phyloP scores from a whole-genome alignment of 1,140 invertebrate species.

The Lordiphosa clarofinis region DNA sequence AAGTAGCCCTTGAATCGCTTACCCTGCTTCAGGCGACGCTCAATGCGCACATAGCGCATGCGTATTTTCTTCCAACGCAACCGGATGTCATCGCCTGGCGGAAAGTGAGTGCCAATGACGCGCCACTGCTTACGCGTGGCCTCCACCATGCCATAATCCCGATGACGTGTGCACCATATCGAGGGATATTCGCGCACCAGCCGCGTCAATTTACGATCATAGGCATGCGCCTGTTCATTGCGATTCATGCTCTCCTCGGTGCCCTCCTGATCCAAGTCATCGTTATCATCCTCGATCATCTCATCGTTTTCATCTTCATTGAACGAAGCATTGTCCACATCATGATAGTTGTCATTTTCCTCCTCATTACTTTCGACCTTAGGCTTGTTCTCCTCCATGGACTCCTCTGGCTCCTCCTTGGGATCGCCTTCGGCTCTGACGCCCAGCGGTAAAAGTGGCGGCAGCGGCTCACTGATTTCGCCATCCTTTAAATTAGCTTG shows the following conservation, averaged over 20 bases:
- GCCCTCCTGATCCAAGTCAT: slow-evolving; percentile 35
- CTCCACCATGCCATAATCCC: slow-evolving; percentile 70
- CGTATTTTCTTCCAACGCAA: slow-evolving; percentile 74
- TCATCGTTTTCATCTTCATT: slow-evolving; percentile 30
- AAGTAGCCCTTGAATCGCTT: slow-evolving; percentile 77
- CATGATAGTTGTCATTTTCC: slow-evolving; percentile 20
- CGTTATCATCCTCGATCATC: slow-evolving; percentile 18
- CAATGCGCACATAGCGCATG: slow-evolving; percentile 68
- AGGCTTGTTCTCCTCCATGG: slow-evolving; percentile 1
- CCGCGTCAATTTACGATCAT: slow-evolving; percentile 65
- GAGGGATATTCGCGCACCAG: slow-evolving; percentile 68
- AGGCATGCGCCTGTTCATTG: slow-evolving; percentile 70
- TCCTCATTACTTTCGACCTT: slow-evolving; percentile 3
- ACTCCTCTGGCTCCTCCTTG: slow-evolving; percentile 54
- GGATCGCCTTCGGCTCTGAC: slow-evolving; percentile 55
- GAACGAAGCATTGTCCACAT: too few relatives aligned
- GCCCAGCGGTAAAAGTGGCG: slow-evolving; percentile 58
- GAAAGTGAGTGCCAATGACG: slow-evolving; percentile 65
- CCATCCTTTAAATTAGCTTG: slow-evolving; percentile 70
- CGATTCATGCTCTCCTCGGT: slow-evolving; percentile 72
- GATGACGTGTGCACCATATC: slow-evolving; percentile 70
- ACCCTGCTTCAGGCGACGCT: slow-evolving; percentile 54
- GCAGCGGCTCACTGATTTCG: slow-evolving; percentile 49
- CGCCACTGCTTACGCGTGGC: slow-evolving; percentile 71
- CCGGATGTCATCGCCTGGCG: slow-evolving; percentile 65